Evolutionary conservation across 2,797 vertebrate genomes (phyloP).

Genomic region (Simalia tracyae): DNA sequence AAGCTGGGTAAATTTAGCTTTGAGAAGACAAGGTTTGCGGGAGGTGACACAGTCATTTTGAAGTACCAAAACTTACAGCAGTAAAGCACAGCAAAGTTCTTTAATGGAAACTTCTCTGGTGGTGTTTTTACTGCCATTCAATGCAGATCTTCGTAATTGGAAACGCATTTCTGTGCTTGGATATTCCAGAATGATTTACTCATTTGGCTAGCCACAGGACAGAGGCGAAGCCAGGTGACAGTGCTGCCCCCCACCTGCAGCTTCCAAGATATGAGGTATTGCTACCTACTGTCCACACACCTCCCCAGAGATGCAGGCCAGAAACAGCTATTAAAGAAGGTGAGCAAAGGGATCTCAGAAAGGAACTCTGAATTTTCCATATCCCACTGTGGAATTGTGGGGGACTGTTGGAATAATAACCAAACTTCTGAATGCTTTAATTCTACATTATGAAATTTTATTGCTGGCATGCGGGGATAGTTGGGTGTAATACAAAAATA

Average conservation of each 20-base stretch:
- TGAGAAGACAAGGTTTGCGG: no score
- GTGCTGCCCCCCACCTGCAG: background rate
- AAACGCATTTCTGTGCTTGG: background rate
- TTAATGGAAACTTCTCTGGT: background rate
- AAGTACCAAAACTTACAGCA: no score
- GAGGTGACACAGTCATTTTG: no score
- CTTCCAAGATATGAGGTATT: background rate
- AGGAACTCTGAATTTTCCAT: background rate
- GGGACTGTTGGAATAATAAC: background rate
- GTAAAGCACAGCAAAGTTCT: no score
- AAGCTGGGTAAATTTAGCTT: no score
- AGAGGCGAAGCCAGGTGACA: background rate
- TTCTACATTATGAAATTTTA: slow-evolving; percentile 88
- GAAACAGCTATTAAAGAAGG: background rate
- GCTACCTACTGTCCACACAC: background rate
- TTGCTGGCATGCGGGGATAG: slow-evolving; percentile 99
- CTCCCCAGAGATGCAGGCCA: background rate
- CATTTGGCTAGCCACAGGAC: background rate
- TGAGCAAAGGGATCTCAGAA: background rate
- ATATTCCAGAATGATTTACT: background rate
- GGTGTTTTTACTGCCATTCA: background rate
- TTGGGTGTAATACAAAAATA: slow-evolving; percentile 98
- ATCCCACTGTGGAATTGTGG: background rate
- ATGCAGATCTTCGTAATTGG: background rate
- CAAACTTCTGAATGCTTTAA: background rate